phyloP scores from a whole-genome alignment of 1,140 invertebrate genomes.

The Drosophila grimshawi region DNA sequence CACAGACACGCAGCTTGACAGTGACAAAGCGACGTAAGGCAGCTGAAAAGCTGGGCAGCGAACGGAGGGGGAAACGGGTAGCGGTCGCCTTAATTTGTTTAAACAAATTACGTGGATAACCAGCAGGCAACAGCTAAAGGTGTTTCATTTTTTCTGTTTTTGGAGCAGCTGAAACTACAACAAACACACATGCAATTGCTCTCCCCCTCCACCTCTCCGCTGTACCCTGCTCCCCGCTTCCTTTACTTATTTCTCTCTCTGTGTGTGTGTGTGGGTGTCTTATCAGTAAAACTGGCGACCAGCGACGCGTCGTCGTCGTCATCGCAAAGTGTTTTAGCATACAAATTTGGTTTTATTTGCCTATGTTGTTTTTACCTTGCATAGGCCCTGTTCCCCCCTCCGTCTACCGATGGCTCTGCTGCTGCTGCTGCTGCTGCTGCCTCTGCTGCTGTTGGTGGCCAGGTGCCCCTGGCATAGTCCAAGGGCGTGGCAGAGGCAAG shows the following conservation, averaged over 20 bases:
- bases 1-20: slow-evolving; percentile 50
- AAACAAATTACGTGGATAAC: slow-evolving; percentile 80
- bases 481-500: slow-evolving; percentile 2
- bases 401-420: no score
- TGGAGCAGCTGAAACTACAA: slow-evolving; percentile 76
- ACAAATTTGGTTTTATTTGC: slow-evolving; percentile 82
- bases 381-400: background rate
- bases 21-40: slow-evolving; percentile 81
- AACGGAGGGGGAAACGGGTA: background rate
- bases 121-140: slow-evolving; percentile 26
- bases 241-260: slow-evolving; percentile 4
- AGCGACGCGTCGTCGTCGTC: slow-evolving; percentile 26
- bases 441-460: slow-evolving; percentile 27
- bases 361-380: slow-evolving; percentile 41
- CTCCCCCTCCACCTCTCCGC: background rate
- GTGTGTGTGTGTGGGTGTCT: slow-evolving; percentile 61
- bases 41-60: slow-evolving; percentile 36
- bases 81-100: slow-evolving; percentile 77
- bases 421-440: background rate
- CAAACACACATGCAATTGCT: slow-evolving; percentile 49
- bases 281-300: slow-evolving; percentile 59
- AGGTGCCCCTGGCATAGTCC: slow-evolving; percentile 31
- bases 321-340: slow-evolving; percentile 81
- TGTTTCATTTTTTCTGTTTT: slow-evolving; percentile 45
- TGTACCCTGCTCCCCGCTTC: background rate